Percentiles rank a stretch among this genome's conserved stretches.
Conservation (phyloP, 2,113 vertebrate genomes). For the Hipposideros armiger region DNA sequence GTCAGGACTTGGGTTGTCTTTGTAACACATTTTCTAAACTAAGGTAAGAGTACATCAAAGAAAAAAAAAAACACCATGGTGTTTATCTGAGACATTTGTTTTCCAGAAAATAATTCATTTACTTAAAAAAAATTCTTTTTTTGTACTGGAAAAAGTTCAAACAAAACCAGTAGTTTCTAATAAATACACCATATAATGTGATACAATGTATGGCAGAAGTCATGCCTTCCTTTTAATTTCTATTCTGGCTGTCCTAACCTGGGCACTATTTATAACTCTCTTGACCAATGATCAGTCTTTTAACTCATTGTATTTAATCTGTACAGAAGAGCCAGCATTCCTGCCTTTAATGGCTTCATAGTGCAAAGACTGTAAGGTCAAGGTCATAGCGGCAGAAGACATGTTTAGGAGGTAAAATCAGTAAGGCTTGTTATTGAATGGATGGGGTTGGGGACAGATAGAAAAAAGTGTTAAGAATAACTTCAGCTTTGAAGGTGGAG, state of each 20-base stretch:
- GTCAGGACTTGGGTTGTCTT: conserved; percentile 76
- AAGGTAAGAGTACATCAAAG: conserved; percentile 58
- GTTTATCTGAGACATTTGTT: conserved; percentile 56
- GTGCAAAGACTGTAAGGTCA: not conserved
- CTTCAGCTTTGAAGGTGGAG: not conserved
- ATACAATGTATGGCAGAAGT: not conserved
- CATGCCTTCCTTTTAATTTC: not conserved
- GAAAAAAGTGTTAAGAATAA: not conserved
- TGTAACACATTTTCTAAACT: conserved; percentile 67
- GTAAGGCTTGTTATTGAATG: not conserved
- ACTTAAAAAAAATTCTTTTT: not conserved
- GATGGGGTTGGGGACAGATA: not conserved
- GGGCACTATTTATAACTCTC: not conserved
- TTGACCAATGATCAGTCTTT: not conserved
- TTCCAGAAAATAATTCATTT: not conserved
- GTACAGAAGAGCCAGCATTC: not conserved
- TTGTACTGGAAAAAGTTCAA: not conserved
- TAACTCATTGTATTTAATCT: not conserved
- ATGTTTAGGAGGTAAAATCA: conserved; percentile 12
- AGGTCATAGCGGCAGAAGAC: not conserved
- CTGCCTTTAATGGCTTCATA: not conserved
- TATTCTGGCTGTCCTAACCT: not conserved
- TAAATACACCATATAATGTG: not conserved
- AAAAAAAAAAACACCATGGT: not conserved
- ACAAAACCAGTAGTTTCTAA: not conserved